These are phyloP conservation scores for Podarcis raffonei DNA, from an alignment of 2,113 vertebrate genomes.

Conservation along the genomic window DNA sequence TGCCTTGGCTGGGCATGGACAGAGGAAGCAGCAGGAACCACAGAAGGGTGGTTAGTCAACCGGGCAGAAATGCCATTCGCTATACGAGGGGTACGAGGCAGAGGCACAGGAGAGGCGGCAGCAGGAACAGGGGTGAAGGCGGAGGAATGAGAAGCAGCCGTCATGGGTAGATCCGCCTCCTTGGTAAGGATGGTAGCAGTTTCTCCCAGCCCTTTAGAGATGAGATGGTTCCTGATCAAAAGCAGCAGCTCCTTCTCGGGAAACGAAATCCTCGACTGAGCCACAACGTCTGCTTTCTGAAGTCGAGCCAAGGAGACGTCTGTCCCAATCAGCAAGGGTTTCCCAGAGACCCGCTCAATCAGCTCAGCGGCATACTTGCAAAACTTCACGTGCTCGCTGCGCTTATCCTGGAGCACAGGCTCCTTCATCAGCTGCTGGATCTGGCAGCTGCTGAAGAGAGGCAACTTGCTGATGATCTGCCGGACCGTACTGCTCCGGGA, in stretches of 20 bases:
- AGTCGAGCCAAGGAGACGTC: constrained; percentile 95
- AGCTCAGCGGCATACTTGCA: constrained; percentile 95
- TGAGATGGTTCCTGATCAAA: constrained; percentile 94
- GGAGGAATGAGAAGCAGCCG: constrained; percentile 86
- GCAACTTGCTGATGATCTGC: constrained; percentile 98
- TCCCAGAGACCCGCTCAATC: constrained; percentile 95
- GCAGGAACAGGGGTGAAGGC: constrained; percentile 82
- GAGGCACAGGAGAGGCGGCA: constrained; percentile 81
- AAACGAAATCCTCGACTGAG: constrained; percentile 95
- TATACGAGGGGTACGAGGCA: constrained; percentile 92
- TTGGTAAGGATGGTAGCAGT: constrained; percentile 89
- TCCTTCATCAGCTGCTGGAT: constrained; percentile 99
- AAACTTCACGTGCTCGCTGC: constrained; percentile 96
- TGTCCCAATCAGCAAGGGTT: constrained; percentile 91
- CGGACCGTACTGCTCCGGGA: constrained; percentile 91
- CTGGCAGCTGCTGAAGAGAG: constrained; percentile 96
- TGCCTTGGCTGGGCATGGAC: constrained; percentile 83
- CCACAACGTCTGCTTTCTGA: constrained; percentile 95
- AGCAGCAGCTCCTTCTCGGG: constrained; percentile 96
- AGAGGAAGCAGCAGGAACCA: constrained; percentile 74
- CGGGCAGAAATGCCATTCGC: constrained; percentile 89
- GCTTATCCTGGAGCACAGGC: constrained; percentile 97
- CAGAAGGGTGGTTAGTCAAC: constrained; percentile 78
- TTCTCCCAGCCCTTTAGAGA: constrained; percentile 93
- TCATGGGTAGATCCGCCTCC: constrained; percentile 96